Base-by-base conservation (phyloP, 2,888 invertebrate genomes). In the Drosophila rubida region DNA sequence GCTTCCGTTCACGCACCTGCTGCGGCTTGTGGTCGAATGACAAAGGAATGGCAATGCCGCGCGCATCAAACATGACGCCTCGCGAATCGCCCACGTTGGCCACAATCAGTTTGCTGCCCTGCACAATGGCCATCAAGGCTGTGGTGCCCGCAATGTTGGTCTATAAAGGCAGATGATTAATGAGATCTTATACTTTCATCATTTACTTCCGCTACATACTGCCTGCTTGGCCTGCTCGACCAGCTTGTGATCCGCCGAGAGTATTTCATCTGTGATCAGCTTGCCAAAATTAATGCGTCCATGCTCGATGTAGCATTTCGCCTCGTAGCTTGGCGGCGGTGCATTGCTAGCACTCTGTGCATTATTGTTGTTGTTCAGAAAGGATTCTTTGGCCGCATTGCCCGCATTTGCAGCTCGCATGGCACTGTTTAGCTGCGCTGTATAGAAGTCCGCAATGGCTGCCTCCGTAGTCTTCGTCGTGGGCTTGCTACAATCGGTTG, bases 11-110 rank as follows among this genome's bases (percentile, higher is more conserved):
- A 80, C 97, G 94, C 77, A 96, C 95, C 94, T 98, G 97, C 90
- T 98, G 97, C 37, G 99, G 99, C 93, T 99, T 99, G 91, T 99
- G 99, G 92, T 99, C 99, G 91, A 97, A 97, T 1, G 98, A 98
- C 6, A 99, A 93, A 11, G 97, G 98, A 80, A 97, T 97, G 0
- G 96, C 97, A 91, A 96, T 96, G 35, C 98, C 98, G 88, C 95
- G 95, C 48, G 94, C 94, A 92, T 98, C 98, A 92, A 97, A 98
- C 96, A 98, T 97, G 0, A 98, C 98, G 25, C 98, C 99, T 74
- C 99, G 93, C 0, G 98, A 98, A 92, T 99, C 99, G 3, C 99
- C 99, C 22, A 99, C 98, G 93, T 99, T 99, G 11, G 98, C 98
- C 23, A 99, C 98, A 74, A 96, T 95, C 71, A 99, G 92, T 84